A percentile compares a stretch with the other conserved stretches of the same genome.
Evolutionary conservation across 2,113 vertebrate genomes (phyloP).

Genomic region (Leptodactylus fuscus): DNA sequence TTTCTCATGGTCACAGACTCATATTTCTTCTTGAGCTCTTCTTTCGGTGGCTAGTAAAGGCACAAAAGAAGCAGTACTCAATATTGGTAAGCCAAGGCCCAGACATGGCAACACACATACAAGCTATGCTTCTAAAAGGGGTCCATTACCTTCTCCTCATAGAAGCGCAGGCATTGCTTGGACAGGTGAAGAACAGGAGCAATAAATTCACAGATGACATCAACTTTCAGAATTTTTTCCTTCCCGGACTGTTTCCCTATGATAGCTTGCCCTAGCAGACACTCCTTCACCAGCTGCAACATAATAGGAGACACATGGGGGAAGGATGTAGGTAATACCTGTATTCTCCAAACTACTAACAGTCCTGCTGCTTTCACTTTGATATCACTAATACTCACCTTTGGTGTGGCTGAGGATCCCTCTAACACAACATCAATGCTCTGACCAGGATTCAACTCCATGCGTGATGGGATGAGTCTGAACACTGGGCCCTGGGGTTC

Average conservation of each 20-base stretch:
- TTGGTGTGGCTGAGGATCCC: constrained; percentile 74
- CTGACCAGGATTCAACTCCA: constrained; percentile 79
- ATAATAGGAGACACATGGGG: background rate
- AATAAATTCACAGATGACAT: constrained; percentile 81
- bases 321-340: background rate
- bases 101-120: background rate
- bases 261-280: constrained; percentile 77
- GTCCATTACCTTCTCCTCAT: constrained; percentile 77
- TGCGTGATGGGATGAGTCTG: constrained; percentile 71
- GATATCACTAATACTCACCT: constrained; percentile 70
- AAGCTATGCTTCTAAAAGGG: background rate
- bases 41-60: constrained; percentile 67
- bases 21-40: constrained; percentile 70
- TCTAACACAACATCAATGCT: constrained; percentile 76
- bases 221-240: constrained; percentile 74
- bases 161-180: constrained; percentile 77
- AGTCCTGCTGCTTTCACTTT: background rate
- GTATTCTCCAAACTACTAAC: background rate
- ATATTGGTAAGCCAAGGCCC: background rate
- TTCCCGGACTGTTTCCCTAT: constrained; percentile 69
- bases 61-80: background rate
- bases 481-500: constrained; percentile 68
- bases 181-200: constrained; percentile 79
- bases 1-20: constrained; percentile 81
- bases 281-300: constrained; percentile 78